phyloP scores from a whole-genome alignment of 1,140 invertebrate species.

The Papilio polytes region DNA sequence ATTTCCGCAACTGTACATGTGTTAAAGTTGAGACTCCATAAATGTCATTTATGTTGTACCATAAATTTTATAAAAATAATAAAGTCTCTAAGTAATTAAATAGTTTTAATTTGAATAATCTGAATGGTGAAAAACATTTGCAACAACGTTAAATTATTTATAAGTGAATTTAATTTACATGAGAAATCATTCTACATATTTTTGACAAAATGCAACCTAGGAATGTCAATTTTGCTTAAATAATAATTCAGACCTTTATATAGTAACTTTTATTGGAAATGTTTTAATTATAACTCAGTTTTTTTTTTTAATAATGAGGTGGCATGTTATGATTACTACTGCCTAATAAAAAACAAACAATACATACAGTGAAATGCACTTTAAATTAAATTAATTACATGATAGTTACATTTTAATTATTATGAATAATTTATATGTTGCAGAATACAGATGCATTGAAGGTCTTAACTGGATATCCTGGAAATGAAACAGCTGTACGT shows the following conservation, averaged over 20 bases:
- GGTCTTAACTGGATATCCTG: conserved; percentile 78
- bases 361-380: background rate
- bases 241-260: no score
- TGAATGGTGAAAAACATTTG: background rate
- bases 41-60: background rate
- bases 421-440: conserved; percentile 50
- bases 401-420: conserved; percentile 14
- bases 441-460: conserved; percentile 77
- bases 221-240: no score
- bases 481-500: conserved; percentile 63
- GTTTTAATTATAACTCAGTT: no score
- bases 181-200: no score
- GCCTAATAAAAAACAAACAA: background rate
- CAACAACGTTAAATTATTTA: no score
- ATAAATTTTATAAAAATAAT: background rate
- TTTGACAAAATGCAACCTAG: no score
- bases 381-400: background rate
- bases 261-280: no score
- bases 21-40: no score
- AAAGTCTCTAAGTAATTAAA: background rate
- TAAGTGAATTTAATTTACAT: no score
- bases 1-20: no score
- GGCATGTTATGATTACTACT: no score
- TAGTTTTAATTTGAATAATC: background rate
- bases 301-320: no score